Evolutionary conservation across 2,113 vertebrate genomes (phyloP), one percentile per base, ranked within the genome.

Genomic region (Tragelaphus scriptus): DNA sequence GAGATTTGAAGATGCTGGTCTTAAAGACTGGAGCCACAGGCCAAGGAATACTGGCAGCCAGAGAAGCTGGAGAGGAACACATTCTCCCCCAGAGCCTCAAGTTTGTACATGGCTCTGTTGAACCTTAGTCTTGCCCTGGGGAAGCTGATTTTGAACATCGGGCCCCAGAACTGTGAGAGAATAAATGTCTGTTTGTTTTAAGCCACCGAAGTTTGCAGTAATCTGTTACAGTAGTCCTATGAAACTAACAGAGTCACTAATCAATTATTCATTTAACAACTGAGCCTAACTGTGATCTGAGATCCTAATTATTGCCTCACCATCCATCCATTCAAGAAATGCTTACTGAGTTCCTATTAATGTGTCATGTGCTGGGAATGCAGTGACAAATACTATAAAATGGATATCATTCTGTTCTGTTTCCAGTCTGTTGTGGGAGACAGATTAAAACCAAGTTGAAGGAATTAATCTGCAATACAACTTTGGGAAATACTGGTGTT

Each of bases 231-330:
- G 40, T 30, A 17, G 15, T 15, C n/a, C 7, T 23, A 53, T 15
- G 28, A 63, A 82, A 53, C 21, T 16, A 36, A 89, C 12, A 94
- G 75, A 55, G 4, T 49, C 47, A 91, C 49, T 79, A 90, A 94
- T 90, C 9, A 21, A 81, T 91, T 93, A 61, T 85, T 47, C 81
- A 21, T 68, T 94, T 44, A 53, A 16, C 65, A 12, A 93, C 79
- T 71, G 65, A 97, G 23, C 71, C n/a, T 95, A 98, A 91, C 77
- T 71, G 11, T 75, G 87, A 88, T 3, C 63, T 19, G 14, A 92
- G 36, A 56, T 15, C n/a, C 36, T 65, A 25, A 14, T 36, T 77
- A 65, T 16, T 53, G 53, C 28, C 13, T 77, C 28, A 23, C 1
- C 2, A 44, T 49, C 23, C 40, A 82, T 44, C 30, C 16, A 40